phyloP scores from a whole-genome alignment of 2,888 invertebrate genomes.

The Pheosia gnoma region DNA sequence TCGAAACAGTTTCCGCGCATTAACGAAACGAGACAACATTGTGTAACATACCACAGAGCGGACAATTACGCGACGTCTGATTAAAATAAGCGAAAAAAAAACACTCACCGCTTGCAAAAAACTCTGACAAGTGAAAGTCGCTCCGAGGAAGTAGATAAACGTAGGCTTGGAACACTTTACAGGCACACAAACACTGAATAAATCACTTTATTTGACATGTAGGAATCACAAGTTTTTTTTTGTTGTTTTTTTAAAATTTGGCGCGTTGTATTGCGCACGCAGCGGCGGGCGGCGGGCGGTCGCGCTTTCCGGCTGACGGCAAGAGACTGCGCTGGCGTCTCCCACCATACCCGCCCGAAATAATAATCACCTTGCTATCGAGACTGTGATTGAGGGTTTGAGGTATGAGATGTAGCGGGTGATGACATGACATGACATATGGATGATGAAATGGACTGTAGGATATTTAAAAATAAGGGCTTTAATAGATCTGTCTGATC shows the following conservation, averaged over 20 bases:
- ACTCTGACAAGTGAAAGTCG: constrained; percentile 61
- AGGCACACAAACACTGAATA: constrained; percentile 70
- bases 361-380: constrained; percentile 81
- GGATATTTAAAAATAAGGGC: no score
- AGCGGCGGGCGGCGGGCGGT: constrained; percentile 59
- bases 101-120: constrained; percentile 78
- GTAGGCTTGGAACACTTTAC: constrained; percentile 52
- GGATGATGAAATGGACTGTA: no score
- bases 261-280: constrained; percentile 64
- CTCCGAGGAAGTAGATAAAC: constrained; percentile 49
- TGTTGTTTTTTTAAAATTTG: constrained; percentile 50
- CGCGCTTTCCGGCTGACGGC: constrained; percentile 73
- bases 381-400: constrained; percentile 57
- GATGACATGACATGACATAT: background rate
- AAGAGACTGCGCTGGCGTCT: constrained; percentile 76
- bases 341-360: constrained; percentile 74
- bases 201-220: constrained; percentile 56
- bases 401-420: constrained; percentile 55
- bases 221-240: constrained; percentile 57
- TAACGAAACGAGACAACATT: constrained; percentile 56
- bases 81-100: constrained; percentile 69
- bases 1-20: constrained; percentile 52
- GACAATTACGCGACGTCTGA: constrained; percentile 64
- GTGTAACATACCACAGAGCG: constrained; percentile 51
- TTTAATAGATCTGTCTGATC: no score